Base-by-base conservation (phyloP, 2,888 invertebrate genomes). In the Xiphydria camelus region DNA sequence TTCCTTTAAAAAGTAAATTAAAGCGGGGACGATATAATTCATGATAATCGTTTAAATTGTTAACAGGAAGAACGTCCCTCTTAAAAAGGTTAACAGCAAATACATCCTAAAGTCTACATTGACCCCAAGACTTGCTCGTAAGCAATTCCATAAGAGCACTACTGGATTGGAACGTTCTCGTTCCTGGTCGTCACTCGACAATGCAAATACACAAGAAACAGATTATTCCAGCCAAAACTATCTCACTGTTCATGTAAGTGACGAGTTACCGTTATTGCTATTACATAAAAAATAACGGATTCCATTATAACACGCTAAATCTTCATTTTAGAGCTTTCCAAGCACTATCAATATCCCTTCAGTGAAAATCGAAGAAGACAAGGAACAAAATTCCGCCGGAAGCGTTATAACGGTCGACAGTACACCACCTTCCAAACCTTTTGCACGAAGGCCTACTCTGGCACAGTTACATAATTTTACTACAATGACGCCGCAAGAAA, bases 401-500 rank as follows among this genome's bases (percentile, higher is more conserved):
- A 73, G 70, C 34, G 56, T 70, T 6, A 59, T 68, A 12, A 73
- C 73, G 18, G 60, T 74, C 20, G 70, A 73, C 40, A 69, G 64
- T 25, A 61, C 62, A 3, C 73, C 51, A n/a, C 56, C 65, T 14
- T 46, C 47, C 14, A 75, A 69, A 47, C 51, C 62, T 3, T 69
- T 66, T 40, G 56, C 66, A 15, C 57, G 73, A 45, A 67, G 76
- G 31, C 63, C 69, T 37, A 70, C 73, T 19, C 57, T 68, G 12
- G 63, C 71, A 4, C 65, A 73, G 42, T 55, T 74, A 32, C 69
- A 73, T 41, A 75, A 71, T 38, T 75, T 75, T 31, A 89, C 90
- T 35, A 89, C 89, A 9, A 88, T 91, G 85, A 91, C 91, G 1
- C 91, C 92, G 0, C 91, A 91, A 63, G 88, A 92, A 75, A 90